Evolutionary conservation across 1,140 invertebrate species (phyloP).

Genomic region (Euschistus heros): DNA sequence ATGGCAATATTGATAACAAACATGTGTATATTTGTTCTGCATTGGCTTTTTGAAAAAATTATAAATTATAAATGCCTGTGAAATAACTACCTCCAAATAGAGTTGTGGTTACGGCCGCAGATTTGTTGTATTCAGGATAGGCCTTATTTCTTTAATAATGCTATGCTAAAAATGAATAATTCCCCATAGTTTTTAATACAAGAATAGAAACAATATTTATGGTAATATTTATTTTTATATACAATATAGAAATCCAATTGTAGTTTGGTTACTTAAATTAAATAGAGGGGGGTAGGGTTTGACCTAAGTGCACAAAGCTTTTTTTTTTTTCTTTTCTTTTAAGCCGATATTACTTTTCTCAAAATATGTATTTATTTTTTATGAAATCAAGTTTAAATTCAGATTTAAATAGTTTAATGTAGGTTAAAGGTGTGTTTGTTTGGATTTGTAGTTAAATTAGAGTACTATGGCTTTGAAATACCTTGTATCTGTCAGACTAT

Average conservation of each 20-base stretch:
- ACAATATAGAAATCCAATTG: conserved; percentile 1
- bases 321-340: neutral
- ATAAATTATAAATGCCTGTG: neutral
- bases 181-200: conserved; percentile 3
- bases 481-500: neutral
- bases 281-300: neutral
- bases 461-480: neutral
- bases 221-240: conserved; percentile 13
- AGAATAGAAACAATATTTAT: conserved; percentile 9
- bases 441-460: neutral
- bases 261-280: conserved; percentile 3
- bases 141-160: neutral
- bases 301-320: neutral
- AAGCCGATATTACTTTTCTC: neutral
- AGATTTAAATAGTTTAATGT: neutral
- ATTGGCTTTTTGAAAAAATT: neutral
- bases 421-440: neutral
- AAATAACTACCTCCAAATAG: conserved; percentile 12
- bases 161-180: conserved; percentile 4
- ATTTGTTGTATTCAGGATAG: conserved; percentile 11
- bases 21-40: neutral
- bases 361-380: neutral
- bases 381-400: neutral
- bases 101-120: conserved; percentile 1
- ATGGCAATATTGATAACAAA: neutral